These are phyloP conservation scores for Eilema griseolum DNA, from an alignment of 2,888 invertebrate species.

Conservation along the genomic window DNA sequence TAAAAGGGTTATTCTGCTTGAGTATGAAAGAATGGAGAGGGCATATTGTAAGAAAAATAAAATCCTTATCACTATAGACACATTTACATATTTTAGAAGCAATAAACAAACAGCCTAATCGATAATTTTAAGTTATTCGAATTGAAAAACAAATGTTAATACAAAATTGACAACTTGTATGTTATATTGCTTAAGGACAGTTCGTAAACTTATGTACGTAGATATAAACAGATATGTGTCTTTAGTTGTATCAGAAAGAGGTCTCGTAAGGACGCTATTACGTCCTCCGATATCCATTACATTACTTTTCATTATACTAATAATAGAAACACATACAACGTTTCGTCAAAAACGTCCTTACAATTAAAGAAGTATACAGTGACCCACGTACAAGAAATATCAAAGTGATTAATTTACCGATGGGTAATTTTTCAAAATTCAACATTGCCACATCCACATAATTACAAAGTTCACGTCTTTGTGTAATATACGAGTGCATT, in stretches of 20 bases:
- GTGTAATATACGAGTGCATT: conserved; percentile 60
- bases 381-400: neutral
- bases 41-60: neutral
- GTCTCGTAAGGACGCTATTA: too few relatives aligned
- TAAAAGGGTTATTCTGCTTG: conserved; percentile 43
- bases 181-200: too few relatives aligned
- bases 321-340: neutral
- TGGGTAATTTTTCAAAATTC: too few relatives aligned
- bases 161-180: neutral
- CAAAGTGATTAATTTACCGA: neutral
- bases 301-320: too few relatives aligned
- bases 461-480: conserved; percentile 29
- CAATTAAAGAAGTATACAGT: neutral
- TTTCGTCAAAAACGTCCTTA: neutral
- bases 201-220: too few relatives aligned
- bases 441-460: conserved; percentile 41
- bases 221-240: too few relatives aligned
- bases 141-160: neutral
- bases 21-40: conserved; percentile 30
- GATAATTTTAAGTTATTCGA: neutral
- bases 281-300: too few relatives aligned
- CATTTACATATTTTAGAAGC: neutral
- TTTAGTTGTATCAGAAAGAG: too few relatives aligned
- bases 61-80: neutral
- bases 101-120: neutral